Conservation (phyloP, 2,888 invertebrate genomes). For the Pteria penguin region DNA sequence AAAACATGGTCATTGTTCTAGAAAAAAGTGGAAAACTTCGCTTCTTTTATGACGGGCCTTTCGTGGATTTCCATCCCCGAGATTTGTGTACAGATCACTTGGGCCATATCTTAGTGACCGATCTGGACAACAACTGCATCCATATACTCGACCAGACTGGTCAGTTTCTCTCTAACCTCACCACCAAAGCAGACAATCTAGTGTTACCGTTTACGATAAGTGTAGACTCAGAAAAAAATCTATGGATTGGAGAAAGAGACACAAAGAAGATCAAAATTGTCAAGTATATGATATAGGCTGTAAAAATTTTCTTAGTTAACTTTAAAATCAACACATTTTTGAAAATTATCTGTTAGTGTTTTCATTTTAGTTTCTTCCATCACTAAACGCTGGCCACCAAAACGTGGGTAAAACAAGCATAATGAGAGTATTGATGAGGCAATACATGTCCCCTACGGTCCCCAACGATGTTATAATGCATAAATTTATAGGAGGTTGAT, state of each 20-base stretch:
- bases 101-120: slow-evolving; percentile 1
- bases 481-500: too few species aligned
- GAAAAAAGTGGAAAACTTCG: slow-evolving; percentile 1
- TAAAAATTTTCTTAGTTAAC: too few species aligned
- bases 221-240: neutral
- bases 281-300: slow-evolving; percentile 5
- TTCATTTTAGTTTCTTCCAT: too few species aligned
- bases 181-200: neutral
- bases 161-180: slow-evolving; percentile 8
- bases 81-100: neutral
- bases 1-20: neutral
- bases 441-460: too few species aligned
- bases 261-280: neutral
- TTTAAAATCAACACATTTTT: too few species aligned
- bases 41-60: slow-evolving; percentile 3
- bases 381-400: too few species aligned
- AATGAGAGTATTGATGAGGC: too few species aligned
- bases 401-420: too few species aligned
- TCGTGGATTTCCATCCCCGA: slow-evolving; percentile 9
- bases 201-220: neutral
- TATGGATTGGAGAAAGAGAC: slow-evolving; percentile 16
- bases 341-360: too few species aligned
- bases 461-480: too few species aligned
- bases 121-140: slow-evolving; percentile 7
- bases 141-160: slow-evolving; percentile 19